Evolutionary conservation across 2,113 vertebrate genomes (phyloP).

Genomic region (Oreotragus oreotragus): DNA sequence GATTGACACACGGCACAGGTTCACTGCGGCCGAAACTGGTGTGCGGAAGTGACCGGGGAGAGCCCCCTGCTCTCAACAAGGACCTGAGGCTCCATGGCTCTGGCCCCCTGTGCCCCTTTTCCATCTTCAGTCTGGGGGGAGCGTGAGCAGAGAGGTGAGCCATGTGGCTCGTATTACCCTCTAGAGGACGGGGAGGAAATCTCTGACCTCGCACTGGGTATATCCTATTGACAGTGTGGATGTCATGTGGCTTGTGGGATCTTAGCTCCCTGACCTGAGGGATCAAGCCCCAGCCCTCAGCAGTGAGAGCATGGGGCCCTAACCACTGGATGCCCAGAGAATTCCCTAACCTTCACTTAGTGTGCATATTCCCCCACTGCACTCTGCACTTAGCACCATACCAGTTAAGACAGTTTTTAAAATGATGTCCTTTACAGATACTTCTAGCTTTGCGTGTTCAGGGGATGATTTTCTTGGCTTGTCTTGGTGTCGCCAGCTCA

Average conservation of each 20-base stretch:
- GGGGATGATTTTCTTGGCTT: neutral
- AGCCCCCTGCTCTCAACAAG: neutral
- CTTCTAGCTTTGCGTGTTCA: neutral
- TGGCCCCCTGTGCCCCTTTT: neutral
- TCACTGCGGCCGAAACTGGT: neutral
- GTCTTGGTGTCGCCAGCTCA: neutral
- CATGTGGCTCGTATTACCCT: neutral
- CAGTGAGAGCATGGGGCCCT: neutral
- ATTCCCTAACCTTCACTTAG: neutral
- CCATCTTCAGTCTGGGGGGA: neutral
- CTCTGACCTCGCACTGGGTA: neutral
- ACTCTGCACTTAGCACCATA: neutral
- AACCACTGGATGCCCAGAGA: neutral
- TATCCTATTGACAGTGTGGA: neutral
- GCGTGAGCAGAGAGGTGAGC: neutral
- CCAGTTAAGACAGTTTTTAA: neutral
- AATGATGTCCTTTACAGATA: neutral
- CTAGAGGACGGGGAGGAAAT: neutral
- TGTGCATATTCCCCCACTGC: neutral
- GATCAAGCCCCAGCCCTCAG: neutral
- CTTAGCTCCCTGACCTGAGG: neutral
- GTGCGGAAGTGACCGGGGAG: neutral
- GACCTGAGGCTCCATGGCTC: neutral
- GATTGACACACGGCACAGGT: fast-evolving
- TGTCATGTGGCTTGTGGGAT: neutral